Percentiles rank a stretch among this genome's conserved stretches.
phyloP scores from a whole-genome alignment of 2,797 vertebrate species.

The Cottoperca gobio region DNA sequence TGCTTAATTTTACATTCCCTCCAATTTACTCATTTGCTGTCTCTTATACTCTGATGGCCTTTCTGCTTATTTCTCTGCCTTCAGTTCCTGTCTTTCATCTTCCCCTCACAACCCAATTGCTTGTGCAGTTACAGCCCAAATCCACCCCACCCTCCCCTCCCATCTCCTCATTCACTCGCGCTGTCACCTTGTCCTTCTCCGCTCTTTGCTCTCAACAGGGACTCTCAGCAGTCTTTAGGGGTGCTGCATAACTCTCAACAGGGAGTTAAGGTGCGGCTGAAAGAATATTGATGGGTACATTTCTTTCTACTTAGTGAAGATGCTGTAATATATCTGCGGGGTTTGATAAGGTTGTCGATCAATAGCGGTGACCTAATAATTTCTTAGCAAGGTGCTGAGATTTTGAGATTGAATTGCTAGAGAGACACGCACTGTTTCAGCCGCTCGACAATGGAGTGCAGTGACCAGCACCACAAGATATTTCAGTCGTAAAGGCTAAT shows the following conservation, averaged over 20 bases:
- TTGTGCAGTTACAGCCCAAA: slow-evolving; percentile 51
- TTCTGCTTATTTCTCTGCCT: slow-evolving; percentile 58
- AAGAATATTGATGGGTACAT: slow-evolving; percentile 19
- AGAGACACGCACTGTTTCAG: neutral
- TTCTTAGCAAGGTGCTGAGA: slow-evolving; percentile 2
- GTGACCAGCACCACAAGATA: slow-evolving; percentile 30
- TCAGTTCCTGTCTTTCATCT: slow-evolving; percentile 66
- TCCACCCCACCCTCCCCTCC: slow-evolving; percentile 36
- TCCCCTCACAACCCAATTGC: slow-evolving; percentile 58
- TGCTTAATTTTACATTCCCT: slow-evolving; percentile 64
- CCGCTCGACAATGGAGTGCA: slow-evolving; percentile 19
- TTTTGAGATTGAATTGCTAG: neutral
- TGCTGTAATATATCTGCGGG: slow-evolving; percentile 1
- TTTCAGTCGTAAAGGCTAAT: slow-evolving; percentile 58
- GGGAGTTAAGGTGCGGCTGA: slow-evolving; percentile 19
- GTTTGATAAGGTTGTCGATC: slow-evolving; percentile 23
- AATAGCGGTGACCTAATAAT: slow-evolving; percentile 12
- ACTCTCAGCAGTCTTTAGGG: slow-evolving; percentile 17
- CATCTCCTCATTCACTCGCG: slow-evolving; percentile 32
- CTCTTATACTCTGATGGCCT: slow-evolving; percentile 51
- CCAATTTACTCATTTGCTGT: slow-evolving; percentile 69
- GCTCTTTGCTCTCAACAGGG: slow-evolving; percentile 50
- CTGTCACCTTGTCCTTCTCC: slow-evolving; percentile 46
- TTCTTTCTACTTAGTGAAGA: slow-evolving; percentile 26
- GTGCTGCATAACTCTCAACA: slow-evolving; percentile 18